These are phyloP conservation scores for Gallirallus australis DNA, from an alignment of 2,797 vertebrate species.

Conservation along the genomic window DNA sequence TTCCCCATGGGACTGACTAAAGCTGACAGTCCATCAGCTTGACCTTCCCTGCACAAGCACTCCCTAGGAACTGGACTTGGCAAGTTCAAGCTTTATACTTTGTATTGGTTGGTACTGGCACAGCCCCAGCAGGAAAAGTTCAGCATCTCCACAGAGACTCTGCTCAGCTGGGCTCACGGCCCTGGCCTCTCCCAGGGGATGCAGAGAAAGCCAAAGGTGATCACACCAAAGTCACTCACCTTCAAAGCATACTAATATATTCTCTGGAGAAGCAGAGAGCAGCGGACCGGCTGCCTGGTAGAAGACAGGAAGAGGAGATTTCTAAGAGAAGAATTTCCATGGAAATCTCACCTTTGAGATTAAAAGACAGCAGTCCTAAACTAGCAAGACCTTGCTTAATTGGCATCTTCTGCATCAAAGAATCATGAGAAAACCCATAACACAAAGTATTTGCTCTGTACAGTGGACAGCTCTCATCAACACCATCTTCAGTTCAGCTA, in stretches of 20 bases:
- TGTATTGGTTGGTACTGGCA: background rate
- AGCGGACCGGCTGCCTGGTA: background rate
- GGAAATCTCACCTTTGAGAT: background rate
- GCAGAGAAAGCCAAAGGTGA: background rate
- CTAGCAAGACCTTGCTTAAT: background rate
- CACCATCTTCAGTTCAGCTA: background rate
- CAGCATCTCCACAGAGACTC: background rate
- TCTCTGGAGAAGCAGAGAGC: background rate
- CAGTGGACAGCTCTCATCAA: background rate
- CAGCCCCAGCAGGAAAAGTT: conserved; percentile 9
- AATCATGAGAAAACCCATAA: background rate
- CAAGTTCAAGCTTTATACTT: conserved; percentile 55
- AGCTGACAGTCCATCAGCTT: conserved; percentile 49
- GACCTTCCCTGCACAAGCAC: conserved; percentile 22
- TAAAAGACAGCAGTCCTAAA: background rate
- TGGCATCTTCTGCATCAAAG: background rate
- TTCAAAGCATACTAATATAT: background rate
- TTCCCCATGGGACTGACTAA: conserved; percentile 34
- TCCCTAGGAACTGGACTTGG: background rate
- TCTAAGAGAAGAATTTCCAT: background rate
- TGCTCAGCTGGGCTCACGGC: fast-evolving
- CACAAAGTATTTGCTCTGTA: background rate
- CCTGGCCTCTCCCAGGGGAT: background rate
- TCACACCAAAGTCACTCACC: background rate
- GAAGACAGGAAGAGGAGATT: background rate